Evolutionary conservation across 2,113 vertebrate species (phyloP), one percentile per base, ranked within the genome.

Genomic region (Mungos mungo): DNA sequence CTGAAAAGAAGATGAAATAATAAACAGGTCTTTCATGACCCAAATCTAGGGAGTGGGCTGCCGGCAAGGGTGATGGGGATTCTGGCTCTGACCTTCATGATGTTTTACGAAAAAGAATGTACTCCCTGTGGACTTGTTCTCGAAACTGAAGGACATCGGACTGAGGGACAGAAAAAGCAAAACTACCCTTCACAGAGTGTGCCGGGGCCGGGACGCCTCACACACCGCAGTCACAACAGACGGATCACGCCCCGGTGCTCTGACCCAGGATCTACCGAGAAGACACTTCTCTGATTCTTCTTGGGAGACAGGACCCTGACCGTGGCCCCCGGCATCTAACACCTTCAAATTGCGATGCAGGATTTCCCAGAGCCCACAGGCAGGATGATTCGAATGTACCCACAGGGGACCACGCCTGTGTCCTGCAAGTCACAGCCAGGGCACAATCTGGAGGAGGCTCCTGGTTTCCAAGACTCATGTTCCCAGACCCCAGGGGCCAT

Each of bases 141-240:
- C 27, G 35, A 57, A 31, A 15, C 2, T 2, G 25, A 29, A 2
- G 18, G 38, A 25, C 8, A 0, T 38, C 19, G 5, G 74, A 31
- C 2, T 0, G 33, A 45, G 38, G 14, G 9, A 3, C 2, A 2
- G 86, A n/a, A 29, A 12, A 4, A 12, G 19, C 29, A 25, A 35
- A 33, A 18, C 19, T 1, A 13, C 1, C 38, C 27, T 18, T 25
- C 38, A 6, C 11, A 7, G 68, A 16, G 7, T 2, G 4, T 2
- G 7, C 19, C 0, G 38, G 29, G 0, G 33, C 21, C 1, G 12
- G 18, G 21, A 7, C 14, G 25, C 4, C 16, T 2, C n/a, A 14
- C 3, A 0, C 33, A 0, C 7, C 3, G 2, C 33, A 5, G 21
- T 31, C 1, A 29, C 57, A 41, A 0, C 19, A 27, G 35, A 72